Conservation (phyloP, 2,113 vertebrate species). For the Oceanites oceanicus region DNA sequence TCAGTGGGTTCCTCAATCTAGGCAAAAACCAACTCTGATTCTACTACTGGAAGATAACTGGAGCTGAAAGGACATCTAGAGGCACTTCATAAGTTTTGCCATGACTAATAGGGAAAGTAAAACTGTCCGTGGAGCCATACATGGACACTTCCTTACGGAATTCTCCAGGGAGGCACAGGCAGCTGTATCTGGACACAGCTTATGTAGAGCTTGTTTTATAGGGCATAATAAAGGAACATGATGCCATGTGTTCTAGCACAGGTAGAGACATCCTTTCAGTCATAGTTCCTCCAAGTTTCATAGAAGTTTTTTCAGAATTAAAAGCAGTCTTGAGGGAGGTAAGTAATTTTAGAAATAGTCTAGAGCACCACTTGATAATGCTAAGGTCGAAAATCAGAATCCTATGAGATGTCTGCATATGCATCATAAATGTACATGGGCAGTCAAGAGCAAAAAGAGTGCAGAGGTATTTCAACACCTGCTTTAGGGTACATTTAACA, state of each 20-base stretch:
- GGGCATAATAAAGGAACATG: not conserved
- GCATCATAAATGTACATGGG: not conserved
- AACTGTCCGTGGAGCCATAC: not conserved
- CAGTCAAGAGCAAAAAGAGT: not conserved
- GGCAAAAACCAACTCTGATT: not conserved
- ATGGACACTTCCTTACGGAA: not conserved
- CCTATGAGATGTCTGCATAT: not conserved
- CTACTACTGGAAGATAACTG: not conserved
- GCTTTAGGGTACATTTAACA: not conserved
- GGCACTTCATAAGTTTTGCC: not conserved
- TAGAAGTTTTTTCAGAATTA: not conserved
- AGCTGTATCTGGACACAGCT: not conserved
- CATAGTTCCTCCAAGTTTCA: not conserved
- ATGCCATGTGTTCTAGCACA: not conserved
- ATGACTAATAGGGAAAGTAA: not conserved
- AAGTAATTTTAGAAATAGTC: not conserved
- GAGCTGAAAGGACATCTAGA: not conserved
- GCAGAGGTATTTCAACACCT: not conserved
- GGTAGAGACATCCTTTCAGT: not conserved
- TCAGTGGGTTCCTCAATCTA: not conserved
- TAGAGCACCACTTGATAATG: not conserved
- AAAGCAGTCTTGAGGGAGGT: not conserved
- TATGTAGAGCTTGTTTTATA: not conserved
- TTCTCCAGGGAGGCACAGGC: not conserved
- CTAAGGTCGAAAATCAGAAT: not conserved